Evolutionary conservation across 2,888 invertebrate species (phyloP), one percentile per base, ranked within the genome.

Genomic region (Oscheius sp.): DNA sequence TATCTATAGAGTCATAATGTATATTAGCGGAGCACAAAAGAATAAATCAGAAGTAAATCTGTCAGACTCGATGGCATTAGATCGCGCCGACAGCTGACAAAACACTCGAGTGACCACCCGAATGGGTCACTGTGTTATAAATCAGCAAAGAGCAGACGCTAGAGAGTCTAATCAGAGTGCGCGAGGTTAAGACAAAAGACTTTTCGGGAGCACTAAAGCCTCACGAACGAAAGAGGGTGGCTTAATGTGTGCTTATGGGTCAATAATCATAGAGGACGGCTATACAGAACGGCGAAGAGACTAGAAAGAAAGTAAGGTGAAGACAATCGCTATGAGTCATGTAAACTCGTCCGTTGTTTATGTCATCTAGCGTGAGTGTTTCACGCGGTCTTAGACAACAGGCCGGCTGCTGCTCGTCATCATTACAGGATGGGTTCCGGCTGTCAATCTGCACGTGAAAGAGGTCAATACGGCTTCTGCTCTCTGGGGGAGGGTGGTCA

Each of bases 161-260:
- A n/a, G n/a, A n/a, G n/a, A n/a, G n/a, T n/a, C n/a, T 33, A 41
- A 38, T 22, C 32, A 12, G 17, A 57, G 36, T n/a, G n/a, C 14
- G 12, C 12, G 24, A 36, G 20, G 22, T 12, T 8, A 56, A 36
- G 59, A 59, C 28, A 41, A 20, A 57, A 20, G 44, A 44, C 41
- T 14, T 17, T 26, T 20, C 44, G 41, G 59, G 33, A 47, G 47
- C 47, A 22, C 24, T 47, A 20, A 24, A 47, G 24, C 47, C 47
- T 32, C 32, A 54, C 33, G 54, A 36, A 20, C 14, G 45, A 17
- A 24, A 30, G 28, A 26, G 59, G 59, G 44, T 26, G 44, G 59
- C 59, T 59, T 59, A 59, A 59, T 59, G 59, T 59, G 59, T 59
- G 59, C 59, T 59, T 59, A 59, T 59, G 59, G 59, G 59, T 59